These are phyloP conservation scores for Thecocarcelia acutangulata DNA, from an alignment of 2,888 invertebrate species.

Conservation along the genomic window DNA sequence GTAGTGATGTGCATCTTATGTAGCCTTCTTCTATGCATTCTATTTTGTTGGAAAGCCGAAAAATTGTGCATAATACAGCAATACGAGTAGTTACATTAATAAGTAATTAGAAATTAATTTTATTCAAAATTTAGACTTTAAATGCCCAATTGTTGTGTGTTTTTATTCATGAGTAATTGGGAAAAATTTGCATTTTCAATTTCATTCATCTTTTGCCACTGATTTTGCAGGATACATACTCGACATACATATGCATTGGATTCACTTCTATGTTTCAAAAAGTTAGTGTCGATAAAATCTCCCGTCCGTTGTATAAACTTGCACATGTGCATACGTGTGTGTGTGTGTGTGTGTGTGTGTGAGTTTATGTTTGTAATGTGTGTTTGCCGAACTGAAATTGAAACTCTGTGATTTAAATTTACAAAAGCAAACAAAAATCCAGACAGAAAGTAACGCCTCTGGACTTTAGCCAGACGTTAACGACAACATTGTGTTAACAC, in stretches of 20 bases:
- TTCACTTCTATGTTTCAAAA: neutral
- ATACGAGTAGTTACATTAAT: too few species aligned
- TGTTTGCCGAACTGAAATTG: conserved; percentile 43
- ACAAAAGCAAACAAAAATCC: conserved; percentile 64
- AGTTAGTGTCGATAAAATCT: neutral
- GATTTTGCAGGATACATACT: too few species aligned
- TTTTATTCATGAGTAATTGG: too few species aligned
- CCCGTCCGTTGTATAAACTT: neutral
- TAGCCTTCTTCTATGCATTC: too few species aligned
- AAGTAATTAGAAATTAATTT: too few species aligned
- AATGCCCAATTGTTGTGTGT: too few species aligned
- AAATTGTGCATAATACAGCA: too few species aligned
- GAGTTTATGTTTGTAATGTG: neutral
- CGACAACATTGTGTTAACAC: conserved; percentile 63
- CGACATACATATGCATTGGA: neutral
- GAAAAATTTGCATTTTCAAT: too few species aligned
- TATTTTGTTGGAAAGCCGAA: too few species aligned
- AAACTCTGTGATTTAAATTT: conserved; percentile 65
- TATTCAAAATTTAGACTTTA: too few species aligned
- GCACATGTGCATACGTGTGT: neutral
- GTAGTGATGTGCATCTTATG: too few species aligned
- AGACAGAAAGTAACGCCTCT: conserved; percentile 68
- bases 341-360: neutral
- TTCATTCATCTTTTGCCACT: too few species aligned
- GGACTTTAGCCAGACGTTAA: conserved; percentile 58